Conservation (phyloP, 2,113 vertebrate genomes). For the Hemichromis elongatus region DNA sequence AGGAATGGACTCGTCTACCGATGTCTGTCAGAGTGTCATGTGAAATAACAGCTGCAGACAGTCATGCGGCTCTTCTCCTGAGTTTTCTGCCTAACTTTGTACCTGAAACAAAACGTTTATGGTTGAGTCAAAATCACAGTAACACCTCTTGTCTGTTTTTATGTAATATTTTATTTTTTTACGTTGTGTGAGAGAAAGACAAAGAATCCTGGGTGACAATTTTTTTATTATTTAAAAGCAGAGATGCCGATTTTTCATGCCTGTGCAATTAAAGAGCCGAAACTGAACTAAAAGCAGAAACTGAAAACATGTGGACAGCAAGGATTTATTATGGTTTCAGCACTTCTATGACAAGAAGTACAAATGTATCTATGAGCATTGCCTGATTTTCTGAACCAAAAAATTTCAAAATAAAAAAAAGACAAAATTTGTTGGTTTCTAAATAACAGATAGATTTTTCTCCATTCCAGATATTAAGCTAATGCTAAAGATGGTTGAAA, state of each 20-base stretch:
- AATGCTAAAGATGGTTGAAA: neutral
- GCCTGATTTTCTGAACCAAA: neutral
- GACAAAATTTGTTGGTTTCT: neutral
- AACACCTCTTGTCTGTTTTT: accelerated
- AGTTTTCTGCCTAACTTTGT: neutral
- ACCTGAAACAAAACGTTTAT: neutral
- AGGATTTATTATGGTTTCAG: neutral
- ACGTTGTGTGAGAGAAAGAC: neutral
- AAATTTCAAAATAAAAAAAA: too few relatives aligned
- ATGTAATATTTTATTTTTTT: neutral
- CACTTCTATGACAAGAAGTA: neutral
- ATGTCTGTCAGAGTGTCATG: neutral
- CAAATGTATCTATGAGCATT: neutral
- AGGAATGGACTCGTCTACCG: neutral
- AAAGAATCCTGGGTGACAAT: neutral
- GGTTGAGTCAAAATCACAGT: neutral
- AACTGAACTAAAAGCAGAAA: neutral
- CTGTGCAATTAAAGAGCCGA: neutral
- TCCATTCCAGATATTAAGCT: neutral
- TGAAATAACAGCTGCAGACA: neutral
- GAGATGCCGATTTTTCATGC: neutral
- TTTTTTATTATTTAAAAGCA: neutral
- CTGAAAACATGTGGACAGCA: neutral
- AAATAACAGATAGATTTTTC: neutral
- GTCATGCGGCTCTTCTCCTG: neutral